Conservation (phyloP, 2,113 vertebrate genomes). For the Cyprinodon tularosa region DNA sequence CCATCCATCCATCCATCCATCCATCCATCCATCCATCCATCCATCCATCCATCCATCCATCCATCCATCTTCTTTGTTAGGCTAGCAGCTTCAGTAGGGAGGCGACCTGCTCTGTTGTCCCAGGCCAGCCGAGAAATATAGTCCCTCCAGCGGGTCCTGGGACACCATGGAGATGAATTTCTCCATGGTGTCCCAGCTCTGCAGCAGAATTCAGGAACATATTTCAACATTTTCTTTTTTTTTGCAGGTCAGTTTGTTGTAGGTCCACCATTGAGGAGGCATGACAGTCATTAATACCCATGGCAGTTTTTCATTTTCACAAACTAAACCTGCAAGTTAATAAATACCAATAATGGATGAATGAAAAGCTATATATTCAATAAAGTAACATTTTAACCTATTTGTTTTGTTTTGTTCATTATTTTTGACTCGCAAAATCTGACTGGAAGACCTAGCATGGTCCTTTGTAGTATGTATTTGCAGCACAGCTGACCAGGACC, state of each 20-base stretch:
- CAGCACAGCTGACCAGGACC: neutral
- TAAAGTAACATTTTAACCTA: neutral
- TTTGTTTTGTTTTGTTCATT: neutral
- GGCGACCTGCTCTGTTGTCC: too few relatives aligned
- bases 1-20: too few relatives aligned
- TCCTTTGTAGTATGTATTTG: neutral
- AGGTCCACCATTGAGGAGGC: too few relatives aligned
- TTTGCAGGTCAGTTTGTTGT: neutral
- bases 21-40: too few relatives aligned
- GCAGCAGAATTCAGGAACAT: neutral
- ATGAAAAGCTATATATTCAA: neutral
- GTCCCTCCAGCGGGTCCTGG: too few relatives aligned
- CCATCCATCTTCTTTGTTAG: too few relatives aligned
- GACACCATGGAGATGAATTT: too few relatives aligned
- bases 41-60: too few relatives aligned
- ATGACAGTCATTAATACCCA: too few relatives aligned
- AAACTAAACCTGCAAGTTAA: neutral
- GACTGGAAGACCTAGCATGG: neutral
- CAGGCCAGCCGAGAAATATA: too few relatives aligned
- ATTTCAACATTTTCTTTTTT: constrained; percentile 7
- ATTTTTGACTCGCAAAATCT: neutral
- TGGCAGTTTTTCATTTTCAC: neutral
- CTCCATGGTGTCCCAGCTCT: neutral
- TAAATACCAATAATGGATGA: neutral
- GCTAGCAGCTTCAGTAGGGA: too few relatives aligned